A percentile compares a stretch with the other conserved stretches of the same genome.
These are phyloP conservation scores for Acrobasis repandana DNA, from an alignment of 2,888 invertebrate species.

Conservation along the genomic window DNA sequence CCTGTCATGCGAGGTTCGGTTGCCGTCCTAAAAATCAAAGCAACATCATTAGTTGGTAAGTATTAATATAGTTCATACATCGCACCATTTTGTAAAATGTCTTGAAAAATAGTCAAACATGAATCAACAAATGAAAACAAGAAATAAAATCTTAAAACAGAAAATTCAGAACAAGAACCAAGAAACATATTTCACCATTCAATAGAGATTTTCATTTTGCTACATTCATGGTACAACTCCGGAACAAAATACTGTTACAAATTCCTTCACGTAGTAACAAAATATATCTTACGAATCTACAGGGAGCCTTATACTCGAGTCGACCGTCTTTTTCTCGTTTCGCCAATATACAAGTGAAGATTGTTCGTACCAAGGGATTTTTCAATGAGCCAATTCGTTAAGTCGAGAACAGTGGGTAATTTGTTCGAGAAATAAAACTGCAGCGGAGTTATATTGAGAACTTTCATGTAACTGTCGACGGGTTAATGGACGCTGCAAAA, in stretches of 20 bases:
- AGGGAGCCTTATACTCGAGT: constrained; percentile 41
- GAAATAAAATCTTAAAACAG: background rate
- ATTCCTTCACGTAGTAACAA: constrained; percentile 12
- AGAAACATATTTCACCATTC: constrained; percentile 37
- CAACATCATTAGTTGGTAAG: too few species aligned
- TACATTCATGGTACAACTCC: constrained; percentile 1
- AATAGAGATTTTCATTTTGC: constrained; percentile 30
- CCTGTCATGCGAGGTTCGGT: too few species aligned
- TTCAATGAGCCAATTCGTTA: constrained; percentile 56
- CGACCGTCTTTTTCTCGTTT: constrained; percentile 47
- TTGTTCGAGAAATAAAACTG: constrained; percentile 29
- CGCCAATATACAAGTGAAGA: constrained; percentile 66
- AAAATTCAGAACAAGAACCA: background rate
- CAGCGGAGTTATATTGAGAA: constrained; percentile 25
- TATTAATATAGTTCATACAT: too few species aligned
- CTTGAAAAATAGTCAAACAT: too few species aligned
- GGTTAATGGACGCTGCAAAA: constrained; percentile 22
- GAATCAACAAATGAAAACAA: background rate
- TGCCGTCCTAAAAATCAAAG: too few species aligned
- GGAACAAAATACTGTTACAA: constrained; percentile 5
- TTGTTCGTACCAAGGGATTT: constrained; percentile 59
- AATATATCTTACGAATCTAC: constrained; percentile 30
- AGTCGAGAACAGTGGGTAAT: constrained; percentile 36
- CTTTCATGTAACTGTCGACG: constrained; percentile 24
- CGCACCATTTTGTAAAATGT: too few species aligned